Evolutionary conservation across 2,797 vertebrate species (phyloP).

Genomic region (Spinibarbus caldwelli): DNA sequence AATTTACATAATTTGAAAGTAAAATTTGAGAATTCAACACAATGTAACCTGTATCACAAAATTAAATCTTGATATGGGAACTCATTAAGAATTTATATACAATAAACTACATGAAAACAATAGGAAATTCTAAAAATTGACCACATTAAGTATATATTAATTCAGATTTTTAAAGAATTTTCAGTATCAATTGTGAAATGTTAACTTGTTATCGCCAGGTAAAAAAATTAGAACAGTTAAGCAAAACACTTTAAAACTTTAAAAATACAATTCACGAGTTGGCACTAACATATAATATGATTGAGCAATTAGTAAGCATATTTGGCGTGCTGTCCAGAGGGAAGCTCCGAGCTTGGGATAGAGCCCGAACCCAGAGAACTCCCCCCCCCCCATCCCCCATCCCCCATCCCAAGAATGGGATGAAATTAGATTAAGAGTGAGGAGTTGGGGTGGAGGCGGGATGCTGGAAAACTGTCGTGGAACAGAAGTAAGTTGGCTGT

Average conservation of each 20-base stretch:
- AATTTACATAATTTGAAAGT: not conserved
- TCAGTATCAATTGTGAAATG: not conserved
- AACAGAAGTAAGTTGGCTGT: no score
- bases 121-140: not conserved
- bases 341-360: no score
- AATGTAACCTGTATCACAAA: not conserved
- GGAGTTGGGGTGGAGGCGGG: no score
- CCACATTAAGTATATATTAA: not conserved
- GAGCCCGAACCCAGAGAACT: no score
- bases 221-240: not conserved
- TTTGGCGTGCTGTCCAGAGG: no score
- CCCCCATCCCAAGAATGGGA: no score
- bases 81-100: not conserved
- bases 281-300: no score
- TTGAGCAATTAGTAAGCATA: no score
- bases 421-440: no score
- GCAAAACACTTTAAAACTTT: not conserved
- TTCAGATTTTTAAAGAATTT: not conserved
- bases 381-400: no score
- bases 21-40: not conserved
- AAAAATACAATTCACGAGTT: not conserved
- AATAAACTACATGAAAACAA: not conserved
- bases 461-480: no score
- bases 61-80: conserved; percentile 20
- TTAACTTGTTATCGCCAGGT: not conserved